These are phyloP conservation scores for Ailuropoda melanoleuca DNA, from an alignment of 2,113 vertebrate genomes.

Conservation along the genomic window DNA sequence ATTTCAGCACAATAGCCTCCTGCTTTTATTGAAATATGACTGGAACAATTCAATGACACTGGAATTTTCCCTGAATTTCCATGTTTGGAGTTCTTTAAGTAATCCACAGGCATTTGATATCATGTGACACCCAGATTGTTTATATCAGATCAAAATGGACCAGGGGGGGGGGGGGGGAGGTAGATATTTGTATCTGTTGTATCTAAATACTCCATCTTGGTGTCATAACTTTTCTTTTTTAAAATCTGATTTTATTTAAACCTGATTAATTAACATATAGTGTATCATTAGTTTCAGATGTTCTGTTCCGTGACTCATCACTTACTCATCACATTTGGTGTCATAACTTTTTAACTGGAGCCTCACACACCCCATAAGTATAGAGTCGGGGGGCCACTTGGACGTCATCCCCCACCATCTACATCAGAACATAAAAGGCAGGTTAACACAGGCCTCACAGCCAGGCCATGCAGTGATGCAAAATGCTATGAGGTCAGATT, in stretches of 20 bases:
- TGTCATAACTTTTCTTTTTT: background rate
- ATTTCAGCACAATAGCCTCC: background rate
- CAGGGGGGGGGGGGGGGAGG: background rate
- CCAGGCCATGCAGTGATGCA: background rate
- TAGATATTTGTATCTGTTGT: background rate
- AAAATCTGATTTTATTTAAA: background rate
- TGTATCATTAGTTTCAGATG: background rate
- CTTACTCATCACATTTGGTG: too few relatives aligned
- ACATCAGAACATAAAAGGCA: background rate
- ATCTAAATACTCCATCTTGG: background rate
- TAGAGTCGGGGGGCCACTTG: rapidly evolving
- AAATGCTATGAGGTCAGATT: background rate
- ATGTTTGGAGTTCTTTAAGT: background rate
- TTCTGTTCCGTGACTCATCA: background rate
- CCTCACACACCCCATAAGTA: background rate
- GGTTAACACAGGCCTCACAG: background rate
- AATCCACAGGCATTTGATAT: background rate
- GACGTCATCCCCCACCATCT: background rate
- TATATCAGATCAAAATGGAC: background rate
- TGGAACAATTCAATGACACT: background rate
- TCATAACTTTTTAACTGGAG: background rate
- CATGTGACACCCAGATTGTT: background rate
- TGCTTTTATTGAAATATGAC: background rate
- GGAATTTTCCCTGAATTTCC: background rate
- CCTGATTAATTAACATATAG: background rate